These are phyloP conservation scores for Oscheius onirici DNA, from an alignment of 2,888 invertebrate genomes.

Conservation along the genomic window DNA sequence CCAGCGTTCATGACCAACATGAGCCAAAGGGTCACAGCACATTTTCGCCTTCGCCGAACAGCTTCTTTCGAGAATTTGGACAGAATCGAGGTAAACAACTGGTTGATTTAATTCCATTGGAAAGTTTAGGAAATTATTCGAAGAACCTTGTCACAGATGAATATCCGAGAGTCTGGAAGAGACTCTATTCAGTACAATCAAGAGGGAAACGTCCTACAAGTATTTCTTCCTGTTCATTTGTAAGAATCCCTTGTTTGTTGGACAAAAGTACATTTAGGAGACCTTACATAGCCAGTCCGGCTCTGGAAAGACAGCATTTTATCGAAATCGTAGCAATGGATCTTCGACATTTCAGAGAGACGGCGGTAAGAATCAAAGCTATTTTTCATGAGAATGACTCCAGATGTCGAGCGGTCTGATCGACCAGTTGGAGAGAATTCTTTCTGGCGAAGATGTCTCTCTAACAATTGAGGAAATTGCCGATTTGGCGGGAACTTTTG, in stretches of 20 bases:
- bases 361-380: background rate
- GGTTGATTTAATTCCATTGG: background rate
- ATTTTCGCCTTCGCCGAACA: background rate
- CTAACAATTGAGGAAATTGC: background rate
- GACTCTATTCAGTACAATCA: background rate
- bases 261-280: slow-evolving; percentile 2
- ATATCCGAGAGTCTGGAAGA: slow-evolving; percentile 1
- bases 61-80: slow-evolving; percentile 8
- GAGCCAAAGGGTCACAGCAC: background rate
- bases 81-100: background rate
- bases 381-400: background rate
- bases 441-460: background rate
- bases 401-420: background rate
- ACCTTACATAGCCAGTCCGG: slow-evolving; percentile 24
- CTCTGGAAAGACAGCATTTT: slow-evolving; percentile 20
- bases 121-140: slow-evolving; percentile 16
- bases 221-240: slow-evolving; percentile 14
- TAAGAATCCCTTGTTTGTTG: background rate
- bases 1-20: background rate
- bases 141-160: slow-evolving; percentile 12
- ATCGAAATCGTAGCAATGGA: background rate
- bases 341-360: slow-evolving; percentile 7
- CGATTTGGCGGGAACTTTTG: slow-evolving; percentile 2
- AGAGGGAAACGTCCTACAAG: slow-evolving; percentile 7
- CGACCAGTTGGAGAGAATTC: background rate